Evolutionary conservation across 23 tunicate genomes (phyloP), one percentile per base, ranked within the genome.

Genomic region (Styela clava): DNA sequence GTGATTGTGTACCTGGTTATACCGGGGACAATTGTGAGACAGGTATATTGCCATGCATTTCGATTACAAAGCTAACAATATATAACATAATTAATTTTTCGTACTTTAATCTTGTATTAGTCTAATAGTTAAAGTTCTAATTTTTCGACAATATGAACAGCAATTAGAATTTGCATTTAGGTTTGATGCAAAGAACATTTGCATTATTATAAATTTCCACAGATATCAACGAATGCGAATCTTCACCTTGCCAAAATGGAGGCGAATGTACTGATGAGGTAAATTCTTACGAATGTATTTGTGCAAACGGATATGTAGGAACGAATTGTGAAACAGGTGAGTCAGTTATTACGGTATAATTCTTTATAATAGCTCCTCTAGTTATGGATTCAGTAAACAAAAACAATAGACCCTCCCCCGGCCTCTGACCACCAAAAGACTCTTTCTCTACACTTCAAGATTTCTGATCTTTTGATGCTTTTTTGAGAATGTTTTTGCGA

Each of bases 1-100:
- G 97, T 70, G 87, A 52, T 27, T 91, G 97, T 63, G 69, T 63
- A 9, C 74, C 22, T 0, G 97, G 97, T 18, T 91, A 73, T 70
- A 82, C 87, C 7, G 97, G 97, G 35, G 80, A 82, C 9, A 69
- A 86, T 30, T 91, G 97, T 64, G 90, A 91, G 82, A 86, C 85
- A 33, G 74, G 97, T 91, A 83, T 63, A 78, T 33, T 21, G 73
- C 33, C 20, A 24, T 31, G n/a, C n/a, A n/a, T n/a, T n/a, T n/a
- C n/a, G n/a, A n/a, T n/a, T n/a, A n/a, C n/a, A n/a, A n/a, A 16
- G 22, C 26, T 16, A 20, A 44, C 3, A 44, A 12, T 76, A 30
- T 36, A 73, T 23, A 26, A 68, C 24, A 23, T 20, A 68, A n/a
- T n/a, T n/a, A n/a, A n/a, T n/a, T n/a, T n/a, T n/a, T n/a, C n/a